A percentile compares a stretch with the other conserved stretches of the same genome.
phyloP scores from a whole-genome alignment of 2,113 vertebrate species.

The rabbit (Oryctolagus cuniculus) region DNA sequence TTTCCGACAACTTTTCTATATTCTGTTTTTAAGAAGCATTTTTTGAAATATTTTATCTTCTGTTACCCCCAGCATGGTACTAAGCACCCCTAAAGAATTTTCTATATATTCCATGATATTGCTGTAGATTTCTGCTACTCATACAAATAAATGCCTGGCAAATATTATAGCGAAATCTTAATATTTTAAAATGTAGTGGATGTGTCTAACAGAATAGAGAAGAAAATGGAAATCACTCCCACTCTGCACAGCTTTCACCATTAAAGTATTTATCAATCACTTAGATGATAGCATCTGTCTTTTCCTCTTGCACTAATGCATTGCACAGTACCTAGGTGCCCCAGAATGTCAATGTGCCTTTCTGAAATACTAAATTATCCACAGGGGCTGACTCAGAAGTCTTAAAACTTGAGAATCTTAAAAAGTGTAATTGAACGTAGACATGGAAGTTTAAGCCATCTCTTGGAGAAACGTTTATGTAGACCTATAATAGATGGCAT shows the following conservation, averaged over 20 bases:
- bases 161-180: background rate
- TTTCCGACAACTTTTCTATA: background rate
- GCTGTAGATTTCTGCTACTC: background rate
- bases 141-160: background rate
- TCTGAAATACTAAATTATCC: background rate
- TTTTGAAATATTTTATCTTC: background rate
- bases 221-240: background rate
- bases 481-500: background rate
- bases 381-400: background rate
- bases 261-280: background rate
- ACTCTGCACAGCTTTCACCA: background rate
- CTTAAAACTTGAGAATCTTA: background rate
- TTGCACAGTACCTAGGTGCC: rapidly evolving
- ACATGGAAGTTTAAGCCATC: background rate
- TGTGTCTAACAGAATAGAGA: background rate
- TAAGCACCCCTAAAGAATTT: background rate
- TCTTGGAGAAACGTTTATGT: background rate
- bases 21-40: background rate
- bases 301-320: background rate
- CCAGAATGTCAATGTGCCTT: background rate
- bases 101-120: background rate
- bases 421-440: background rate
- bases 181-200: background rate
- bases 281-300: background rate
- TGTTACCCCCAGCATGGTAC: background rate